Percentiles rank a stretch among this genome's conserved stretches.
These are phyloP conservation scores for Rotaria sp. DNA, from an alignment of 2,888 invertebrate species.

Conservation along the genomic window DNA sequence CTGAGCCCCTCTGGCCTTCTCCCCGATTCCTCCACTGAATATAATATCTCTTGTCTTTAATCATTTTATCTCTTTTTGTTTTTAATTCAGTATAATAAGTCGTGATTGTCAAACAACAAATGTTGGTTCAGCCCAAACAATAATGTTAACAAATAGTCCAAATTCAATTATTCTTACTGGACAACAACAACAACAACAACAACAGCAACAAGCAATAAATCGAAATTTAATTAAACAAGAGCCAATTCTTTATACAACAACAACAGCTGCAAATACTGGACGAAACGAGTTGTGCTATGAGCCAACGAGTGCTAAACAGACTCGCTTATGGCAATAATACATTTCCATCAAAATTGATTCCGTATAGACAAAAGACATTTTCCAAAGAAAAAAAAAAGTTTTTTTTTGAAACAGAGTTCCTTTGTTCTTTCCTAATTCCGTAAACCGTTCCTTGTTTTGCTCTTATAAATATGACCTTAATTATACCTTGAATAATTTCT, in stretches of 20 bases:
- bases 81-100: neutral
- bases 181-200: neutral
- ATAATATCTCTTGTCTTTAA: neutral
- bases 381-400: neutral
- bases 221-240: slow-evolving; percentile 15
- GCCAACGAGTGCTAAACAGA: neutral
- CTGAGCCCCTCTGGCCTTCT: too few relatives aligned
- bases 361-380: neutral
- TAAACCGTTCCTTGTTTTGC: neutral
- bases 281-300: neutral
- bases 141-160: slow-evolving; percentile 24
- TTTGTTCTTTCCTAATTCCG: slow-evolving; percentile 19
- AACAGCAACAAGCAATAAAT: neutral
- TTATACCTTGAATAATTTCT: neutral
- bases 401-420: neutral
- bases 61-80: neutral
- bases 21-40: too few relatives aligned
- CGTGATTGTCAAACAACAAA: slow-evolving; percentile 26
- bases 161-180: slow-evolving; percentile 14
- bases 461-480: neutral
- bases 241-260: neutral
- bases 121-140: neutral
- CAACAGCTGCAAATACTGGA: neutral
- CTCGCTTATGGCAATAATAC: slow-evolving; percentile 19
- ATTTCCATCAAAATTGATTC: slow-evolving; percentile 2